Evolutionary conservation across 2,113 vertebrate genomes (phyloP).

Genomic region (Tenebrosternarchus preto): DNA sequence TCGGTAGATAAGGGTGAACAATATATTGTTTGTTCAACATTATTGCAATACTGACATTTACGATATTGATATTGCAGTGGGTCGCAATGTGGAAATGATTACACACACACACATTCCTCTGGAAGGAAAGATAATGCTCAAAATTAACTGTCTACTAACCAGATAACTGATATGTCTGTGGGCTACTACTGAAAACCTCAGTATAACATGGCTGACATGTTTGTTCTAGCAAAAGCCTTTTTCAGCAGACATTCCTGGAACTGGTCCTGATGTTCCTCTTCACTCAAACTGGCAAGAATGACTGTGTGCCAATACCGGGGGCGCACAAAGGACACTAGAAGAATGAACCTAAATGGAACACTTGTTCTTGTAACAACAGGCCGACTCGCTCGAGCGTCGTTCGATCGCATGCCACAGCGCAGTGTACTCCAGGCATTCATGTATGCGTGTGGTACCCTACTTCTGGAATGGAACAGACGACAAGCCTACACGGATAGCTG

Average conservation of each 20-base stretch:
- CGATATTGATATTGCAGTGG: too few species aligned
- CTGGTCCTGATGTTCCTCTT: background rate
- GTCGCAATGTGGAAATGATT: too few species aligned
- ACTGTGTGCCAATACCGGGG: constrained; percentile 10
- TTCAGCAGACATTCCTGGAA: background rate
- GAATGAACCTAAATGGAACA: background rate
- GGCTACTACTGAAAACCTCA: background rate
- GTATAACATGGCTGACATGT: background rate
- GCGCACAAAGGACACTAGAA: constrained; percentile 4
- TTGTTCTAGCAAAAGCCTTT: background rate
- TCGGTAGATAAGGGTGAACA: too few species aligned
- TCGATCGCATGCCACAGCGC: background rate
- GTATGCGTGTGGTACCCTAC: too few species aligned
- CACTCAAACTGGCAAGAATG: background rate
- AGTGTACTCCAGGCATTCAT: too few species aligned
- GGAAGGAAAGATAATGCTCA: too few species aligned
- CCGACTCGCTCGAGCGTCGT: too few species aligned
- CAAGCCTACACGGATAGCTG: background rate
- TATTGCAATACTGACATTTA: too few species aligned
- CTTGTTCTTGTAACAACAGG: constrained; percentile 18
- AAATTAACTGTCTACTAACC: too few species aligned
- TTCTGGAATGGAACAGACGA: background rate
- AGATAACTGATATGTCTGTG: background rate
- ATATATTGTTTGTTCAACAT: too few species aligned
- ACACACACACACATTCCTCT: too few species aligned